phyloP scores from a whole-genome alignment of 2,888 invertebrate genomes.

The Argyresthia albistria region DNA sequence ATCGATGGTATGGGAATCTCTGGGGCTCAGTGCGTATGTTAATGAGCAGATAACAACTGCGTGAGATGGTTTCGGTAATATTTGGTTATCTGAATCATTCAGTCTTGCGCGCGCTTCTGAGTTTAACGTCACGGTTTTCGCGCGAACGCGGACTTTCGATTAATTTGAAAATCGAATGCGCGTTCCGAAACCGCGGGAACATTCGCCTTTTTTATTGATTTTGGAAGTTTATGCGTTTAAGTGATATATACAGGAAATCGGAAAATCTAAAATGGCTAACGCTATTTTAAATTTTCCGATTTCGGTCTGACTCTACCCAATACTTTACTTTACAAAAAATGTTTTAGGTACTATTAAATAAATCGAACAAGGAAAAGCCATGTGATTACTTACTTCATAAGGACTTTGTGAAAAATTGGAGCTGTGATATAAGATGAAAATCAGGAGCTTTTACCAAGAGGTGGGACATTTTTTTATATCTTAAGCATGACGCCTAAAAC shows the following conservation, averaged over 20 bases:
- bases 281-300: background rate
- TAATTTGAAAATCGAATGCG: slow-evolving; percentile 19
- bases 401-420: slow-evolving; percentile 5
- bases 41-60: slow-evolving; percentile 56
- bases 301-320: background rate
- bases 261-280: background rate
- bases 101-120: slow-evolving; percentile 62
- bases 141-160: slow-evolving; percentile 14
- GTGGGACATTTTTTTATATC: slow-evolving; percentile 24
- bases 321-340: too few species aligned
- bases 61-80: slow-evolving; percentile 25
- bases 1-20: slow-evolving; percentile 47
- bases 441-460: slow-evolving; percentile 57
- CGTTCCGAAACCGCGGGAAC: slow-evolving; percentile 12
- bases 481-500: background rate
- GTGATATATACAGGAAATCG: background rate
- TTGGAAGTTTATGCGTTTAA: background rate
- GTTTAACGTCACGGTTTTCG: slow-evolving; percentile 39
- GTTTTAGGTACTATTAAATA: too few species aligned
- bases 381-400: too few species aligned
- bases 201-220: slow-evolving; percentile 9
- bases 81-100: slow-evolving; percentile 42
- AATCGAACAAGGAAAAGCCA: too few species aligned
- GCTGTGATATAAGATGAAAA: slow-evolving; percentile 40
- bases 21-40: slow-evolving; percentile 38